These are phyloP conservation scores for Crotalus helleri DNA, from an alignment of 2,113 vertebrate species.

Conservation along the genomic window DNA sequence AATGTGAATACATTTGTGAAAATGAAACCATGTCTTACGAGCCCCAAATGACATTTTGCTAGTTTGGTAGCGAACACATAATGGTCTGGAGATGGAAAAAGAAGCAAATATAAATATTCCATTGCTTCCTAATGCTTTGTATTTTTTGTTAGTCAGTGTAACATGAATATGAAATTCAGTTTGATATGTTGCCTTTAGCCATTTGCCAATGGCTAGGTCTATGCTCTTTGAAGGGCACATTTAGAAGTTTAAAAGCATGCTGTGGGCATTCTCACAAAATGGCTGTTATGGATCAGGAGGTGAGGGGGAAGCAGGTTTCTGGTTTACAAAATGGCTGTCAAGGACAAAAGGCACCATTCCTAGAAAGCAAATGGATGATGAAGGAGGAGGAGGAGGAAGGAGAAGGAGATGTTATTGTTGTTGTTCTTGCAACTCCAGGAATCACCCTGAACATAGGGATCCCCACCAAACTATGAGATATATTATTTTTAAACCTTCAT, in stretches of 20 bases:
- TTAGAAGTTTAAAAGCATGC: not conserved
- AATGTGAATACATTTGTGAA: constrained; percentile 44
- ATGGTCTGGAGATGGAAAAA: no score
- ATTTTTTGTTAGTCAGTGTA: not conserved
- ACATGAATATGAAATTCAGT: not conserved
- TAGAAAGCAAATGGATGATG: not conserved
- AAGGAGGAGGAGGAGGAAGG: no score
- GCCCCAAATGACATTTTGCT: constrained; percentile 55
- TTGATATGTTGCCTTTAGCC: not conserved
- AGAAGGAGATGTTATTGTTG: no score
- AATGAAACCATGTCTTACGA: constrained; percentile 60
- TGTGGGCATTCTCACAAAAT: not conserved
- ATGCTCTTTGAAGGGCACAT: not conserved
- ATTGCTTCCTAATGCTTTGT: not conserved
- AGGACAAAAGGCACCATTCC: not conserved
- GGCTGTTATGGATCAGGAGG: not conserved
- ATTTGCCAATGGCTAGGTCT: not conserved
- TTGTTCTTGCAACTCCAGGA: no score
- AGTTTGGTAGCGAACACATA: constrained; percentile 48
- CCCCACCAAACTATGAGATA: not conserved
- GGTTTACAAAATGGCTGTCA: not conserved
- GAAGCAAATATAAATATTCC: not conserved
- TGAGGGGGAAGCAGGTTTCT: not conserved
- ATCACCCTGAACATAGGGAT: no score
- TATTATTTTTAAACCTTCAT: not conserved